These are phyloP conservation scores for Incurvaria masculella DNA, from an alignment of 2,888 invertebrate genomes.

Conservation along the genomic window DNA sequence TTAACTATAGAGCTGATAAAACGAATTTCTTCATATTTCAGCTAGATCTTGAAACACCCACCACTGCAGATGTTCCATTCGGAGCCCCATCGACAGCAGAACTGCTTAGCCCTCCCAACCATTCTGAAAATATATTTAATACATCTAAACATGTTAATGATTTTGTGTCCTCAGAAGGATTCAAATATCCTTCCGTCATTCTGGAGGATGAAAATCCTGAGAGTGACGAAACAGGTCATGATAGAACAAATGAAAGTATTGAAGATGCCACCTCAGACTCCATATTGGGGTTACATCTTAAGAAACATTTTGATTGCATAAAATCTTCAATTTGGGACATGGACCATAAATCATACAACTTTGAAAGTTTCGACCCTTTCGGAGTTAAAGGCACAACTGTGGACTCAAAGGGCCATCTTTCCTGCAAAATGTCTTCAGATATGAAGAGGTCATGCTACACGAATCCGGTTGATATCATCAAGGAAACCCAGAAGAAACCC, in stretches of 20 bases:
- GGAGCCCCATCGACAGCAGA: conserved; percentile 35
- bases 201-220: conserved; percentile 33
- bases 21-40: conserved; percentile 20
- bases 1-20: too few relatives aligned
- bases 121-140: conserved; percentile 27
- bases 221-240: conserved; percentile 24
- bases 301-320: conserved; percentile 11
- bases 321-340: conserved; percentile 39
- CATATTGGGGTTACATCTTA: neutral
- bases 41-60: conserved; percentile 51
- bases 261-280: conserved; percentile 17
- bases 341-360: conserved; percentile 46
- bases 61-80: conserved; percentile 43
- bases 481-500: conserved; percentile 42
- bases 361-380: conserved; percentile 45
- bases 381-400: conserved; percentile 32
- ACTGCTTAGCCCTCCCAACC: conserved; percentile 31
- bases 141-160: conserved; percentile 24
- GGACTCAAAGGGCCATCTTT: conserved; percentile 31
- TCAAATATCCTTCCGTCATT: conserved; percentile 37
- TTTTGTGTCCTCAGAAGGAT: conserved; percentile 34
- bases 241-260: conserved; percentile 22
- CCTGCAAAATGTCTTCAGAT: conserved; percentile 28
- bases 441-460: conserved; percentile 33
- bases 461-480: conserved; percentile 38